Evolutionary conservation across 2,797 vertebrate genomes (phyloP).

Genomic region (Myripristis jacobus): DNA sequence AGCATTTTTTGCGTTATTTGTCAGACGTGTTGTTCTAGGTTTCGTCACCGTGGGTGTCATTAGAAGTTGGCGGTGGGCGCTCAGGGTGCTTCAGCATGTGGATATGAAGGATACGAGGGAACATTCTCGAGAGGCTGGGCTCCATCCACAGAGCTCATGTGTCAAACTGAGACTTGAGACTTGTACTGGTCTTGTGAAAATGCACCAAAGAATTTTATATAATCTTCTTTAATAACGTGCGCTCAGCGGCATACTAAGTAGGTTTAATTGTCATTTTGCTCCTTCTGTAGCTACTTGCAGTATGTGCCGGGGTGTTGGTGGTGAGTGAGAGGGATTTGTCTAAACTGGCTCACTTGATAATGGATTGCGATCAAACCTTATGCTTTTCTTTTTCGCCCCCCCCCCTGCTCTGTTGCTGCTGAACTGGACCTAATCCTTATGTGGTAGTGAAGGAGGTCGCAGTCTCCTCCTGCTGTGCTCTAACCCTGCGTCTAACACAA

Average conservation of each 20-base stretch:
- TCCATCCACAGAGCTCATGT: constrained; percentile 19
- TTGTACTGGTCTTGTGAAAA: constrained; percentile 64
- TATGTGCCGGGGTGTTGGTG: constrained; percentile 35
- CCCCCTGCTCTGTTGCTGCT: constrained; percentile 4
- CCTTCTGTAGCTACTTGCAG: constrained; percentile 39
- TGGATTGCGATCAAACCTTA: constrained; percentile 51
- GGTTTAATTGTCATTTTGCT: constrained; percentile 74
- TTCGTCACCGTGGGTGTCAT: background rate
- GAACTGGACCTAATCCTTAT: constrained; percentile 46
- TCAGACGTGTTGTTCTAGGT: background rate
- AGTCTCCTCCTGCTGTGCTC: constrained; percentile 32
- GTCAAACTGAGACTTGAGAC: constrained; percentile 60
- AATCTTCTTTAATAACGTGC: constrained; percentile 76
- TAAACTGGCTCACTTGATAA: constrained; percentile 65
- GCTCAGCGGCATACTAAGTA: constrained; percentile 63
- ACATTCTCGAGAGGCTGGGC: constrained; percentile 32
- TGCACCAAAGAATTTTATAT: constrained; percentile 72
- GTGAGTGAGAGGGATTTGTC: constrained; percentile 62
- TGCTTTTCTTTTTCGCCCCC: constrained; percentile 35
- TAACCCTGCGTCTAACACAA: constrained; percentile 39
- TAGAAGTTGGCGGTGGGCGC: background rate
- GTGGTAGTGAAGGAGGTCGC: constrained; percentile 42
- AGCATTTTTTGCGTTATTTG: background rate
- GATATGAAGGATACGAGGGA: constrained; percentile 22
- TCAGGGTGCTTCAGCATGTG: constrained; percentile 16